phyloP scores from a whole-genome alignment of 2,888 invertebrate genomes.

The Adela reaumurella region DNA sequence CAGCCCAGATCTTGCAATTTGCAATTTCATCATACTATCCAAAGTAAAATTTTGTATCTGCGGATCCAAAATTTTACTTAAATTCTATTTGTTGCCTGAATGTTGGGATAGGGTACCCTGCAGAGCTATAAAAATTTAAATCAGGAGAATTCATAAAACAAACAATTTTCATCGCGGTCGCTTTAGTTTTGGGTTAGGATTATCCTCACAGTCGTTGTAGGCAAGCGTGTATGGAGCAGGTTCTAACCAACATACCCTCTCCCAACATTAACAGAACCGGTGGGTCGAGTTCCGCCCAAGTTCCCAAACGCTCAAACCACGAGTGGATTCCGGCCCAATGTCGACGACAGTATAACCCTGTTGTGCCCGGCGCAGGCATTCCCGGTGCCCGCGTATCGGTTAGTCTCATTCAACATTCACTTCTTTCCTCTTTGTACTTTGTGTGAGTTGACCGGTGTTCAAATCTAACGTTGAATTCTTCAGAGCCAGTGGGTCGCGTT shows the following conservation, averaged over 20 bases:
- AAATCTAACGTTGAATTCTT: slow-evolving; percentile 18
- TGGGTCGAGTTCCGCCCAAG: slow-evolving; percentile 64
- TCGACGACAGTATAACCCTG: slow-evolving; percentile 52
- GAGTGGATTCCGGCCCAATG: slow-evolving; percentile 59
- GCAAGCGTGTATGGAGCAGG: background rate
- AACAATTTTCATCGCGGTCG: no score
- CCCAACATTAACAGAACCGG: slow-evolving; percentile 62
- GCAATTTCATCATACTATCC: background rate
- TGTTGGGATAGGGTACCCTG: slow-evolving; percentile 99
- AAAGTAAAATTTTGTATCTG: background rate
- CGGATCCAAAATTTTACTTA: background rate
- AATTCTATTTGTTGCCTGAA: slow-evolving; percentile 69
- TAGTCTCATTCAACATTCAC: slow-evolving; percentile 25
- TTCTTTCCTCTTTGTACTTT: background rate
- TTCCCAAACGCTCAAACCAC: slow-evolving; percentile 58
- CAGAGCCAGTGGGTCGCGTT: slow-evolving; percentile 45
- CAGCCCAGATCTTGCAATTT: no score
- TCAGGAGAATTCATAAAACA: no score
- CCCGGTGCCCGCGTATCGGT: slow-evolving; percentile 70
- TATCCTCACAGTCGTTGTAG: background rate
- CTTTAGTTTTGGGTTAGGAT: no score
- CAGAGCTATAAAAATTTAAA: slow-evolving; percentile 28
- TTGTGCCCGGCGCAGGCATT: slow-evolving; percentile 70
- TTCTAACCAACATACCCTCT: slow-evolving; percentile 29
- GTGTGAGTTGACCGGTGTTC: background rate